Conservation (phyloP, 2,113 vertebrate species). For the Atherinomorus stipes region DNA sequence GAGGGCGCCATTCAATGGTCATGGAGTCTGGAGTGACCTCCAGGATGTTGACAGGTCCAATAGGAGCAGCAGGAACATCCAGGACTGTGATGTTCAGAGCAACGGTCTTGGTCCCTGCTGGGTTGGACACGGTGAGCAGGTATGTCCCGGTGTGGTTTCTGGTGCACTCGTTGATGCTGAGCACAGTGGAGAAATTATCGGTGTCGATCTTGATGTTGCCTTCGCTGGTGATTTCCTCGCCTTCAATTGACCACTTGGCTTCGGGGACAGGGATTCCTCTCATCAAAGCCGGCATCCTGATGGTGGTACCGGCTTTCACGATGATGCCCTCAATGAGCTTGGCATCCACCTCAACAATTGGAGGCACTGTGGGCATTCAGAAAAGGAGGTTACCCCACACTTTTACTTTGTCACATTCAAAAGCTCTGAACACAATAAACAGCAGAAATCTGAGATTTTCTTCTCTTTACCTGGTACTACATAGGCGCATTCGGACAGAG, state of each 20-base stretch:
- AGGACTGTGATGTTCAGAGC: conserved; percentile 92
- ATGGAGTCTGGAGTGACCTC: conserved; percentile 95
- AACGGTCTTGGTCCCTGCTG: conserved; percentile 93
- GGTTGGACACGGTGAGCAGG: conserved; percentile 94
- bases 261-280: conserved; percentile 93
- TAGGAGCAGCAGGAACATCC: conserved; percentile 96
- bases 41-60: conserved; percentile 94
- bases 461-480: too few species aligned
- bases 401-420: neutral
- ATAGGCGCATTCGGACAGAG: too few species aligned
- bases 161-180: conserved; percentile 93
- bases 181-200: conserved; percentile 91
- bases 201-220: conserved; percentile 93
- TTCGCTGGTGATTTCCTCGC: conserved; percentile 88
- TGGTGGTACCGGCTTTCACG: conserved; percentile 96
- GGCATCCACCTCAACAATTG: conserved; percentile 92
- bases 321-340: conserved; percentile 97
- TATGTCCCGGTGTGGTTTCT: conserved; percentile 94
- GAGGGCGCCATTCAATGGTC: conserved; percentile 96
- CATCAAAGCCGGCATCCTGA: conserved; percentile 95
- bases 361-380: conserved; percentile 86
- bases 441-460: too few species aligned
- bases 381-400: conserved; percentile 15
- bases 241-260: conserved; percentile 93
- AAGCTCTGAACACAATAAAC: neutral